phyloP scores from a whole-genome alignment of 2,113 vertebrate genomes.

The Sylvietta virens region DNA sequence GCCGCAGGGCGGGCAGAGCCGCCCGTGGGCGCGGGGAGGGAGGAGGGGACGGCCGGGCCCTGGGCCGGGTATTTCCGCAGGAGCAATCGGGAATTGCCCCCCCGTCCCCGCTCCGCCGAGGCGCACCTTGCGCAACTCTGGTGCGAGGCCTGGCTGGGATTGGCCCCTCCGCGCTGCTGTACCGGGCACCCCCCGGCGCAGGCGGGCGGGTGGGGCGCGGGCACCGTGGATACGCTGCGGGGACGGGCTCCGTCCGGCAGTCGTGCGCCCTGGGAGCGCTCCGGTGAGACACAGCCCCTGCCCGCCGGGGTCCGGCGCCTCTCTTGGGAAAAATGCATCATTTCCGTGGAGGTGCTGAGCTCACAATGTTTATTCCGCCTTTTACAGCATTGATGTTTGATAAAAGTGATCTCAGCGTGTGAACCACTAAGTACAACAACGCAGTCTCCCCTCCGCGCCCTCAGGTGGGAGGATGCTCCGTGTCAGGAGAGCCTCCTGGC shows the following conservation, averaged over 20 bases:
- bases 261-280: background rate
- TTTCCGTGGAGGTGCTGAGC: background rate
- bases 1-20: background rate
- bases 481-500: rapidly evolving
- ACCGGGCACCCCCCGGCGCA: background rate
- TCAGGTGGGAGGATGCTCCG: rapidly evolving
- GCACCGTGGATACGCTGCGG: background rate
- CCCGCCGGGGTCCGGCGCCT: too few species aligned
- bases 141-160: rapidly evolving
- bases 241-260: rapidly evolving
- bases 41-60: background rate
- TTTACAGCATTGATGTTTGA: background rate
- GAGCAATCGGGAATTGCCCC: rapidly evolving
- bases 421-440: rapidly evolving
- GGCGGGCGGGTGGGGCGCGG: background rate
- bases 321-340: rapidly evolving
- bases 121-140: rapidly evolving
- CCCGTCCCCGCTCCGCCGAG: rapidly evolving
- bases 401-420: background rate
- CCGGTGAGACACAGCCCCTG: background rate
- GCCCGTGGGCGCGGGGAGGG: background rate
- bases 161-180: background rate
- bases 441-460: rapidly evolving
- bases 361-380: rapidly evolving
- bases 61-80: background rate